Conservation (phyloP, 2,888 invertebrate genomes). For the Aphodius sticticus region DNA sequence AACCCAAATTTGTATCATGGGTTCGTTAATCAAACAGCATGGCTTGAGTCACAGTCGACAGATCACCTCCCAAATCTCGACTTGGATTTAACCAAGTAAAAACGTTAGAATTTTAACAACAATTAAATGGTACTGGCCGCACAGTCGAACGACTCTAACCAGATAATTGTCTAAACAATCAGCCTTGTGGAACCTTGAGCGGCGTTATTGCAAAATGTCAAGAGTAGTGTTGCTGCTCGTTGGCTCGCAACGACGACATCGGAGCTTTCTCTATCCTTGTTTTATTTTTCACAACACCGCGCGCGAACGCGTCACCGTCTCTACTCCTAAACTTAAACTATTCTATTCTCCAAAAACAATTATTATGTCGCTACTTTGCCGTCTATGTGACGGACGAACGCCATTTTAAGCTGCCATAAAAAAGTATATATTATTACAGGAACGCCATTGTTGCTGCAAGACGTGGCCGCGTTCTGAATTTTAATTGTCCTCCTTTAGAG, state of each 20-base stretch:
- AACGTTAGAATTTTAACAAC: neutral
- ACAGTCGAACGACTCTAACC: neutral
- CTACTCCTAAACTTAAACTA: neutral
- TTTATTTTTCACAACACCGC: neutral
- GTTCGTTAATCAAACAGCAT: no score
- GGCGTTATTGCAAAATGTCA: neutral
- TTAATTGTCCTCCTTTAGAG: neutral
- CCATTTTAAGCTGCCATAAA: conserved; percentile 4
- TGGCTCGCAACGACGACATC: neutral
- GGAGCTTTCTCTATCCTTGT: conserved; percentile 4
- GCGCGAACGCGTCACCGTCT: neutral
- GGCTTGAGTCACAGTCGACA: neutral
- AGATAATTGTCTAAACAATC: conserved; percentile 4
- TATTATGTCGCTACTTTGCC: neutral
- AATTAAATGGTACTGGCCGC: neutral
- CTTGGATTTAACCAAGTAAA: neutral
- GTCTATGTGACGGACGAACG: neutral
- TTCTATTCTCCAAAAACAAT: neutral
- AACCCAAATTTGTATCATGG: no score
- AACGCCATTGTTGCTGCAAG: neutral
- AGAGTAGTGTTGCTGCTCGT: neutral
- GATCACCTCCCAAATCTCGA: neutral
- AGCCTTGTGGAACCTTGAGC: conserved; percentile 4
- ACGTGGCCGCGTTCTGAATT: neutral
- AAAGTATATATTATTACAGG: neutral